Percentiles rank a stretch among this genome's conserved stretches.
phyloP scores from a whole-genome alignment of 1,140 invertebrate genomes.

The Drosophila ananassae region DNA sequence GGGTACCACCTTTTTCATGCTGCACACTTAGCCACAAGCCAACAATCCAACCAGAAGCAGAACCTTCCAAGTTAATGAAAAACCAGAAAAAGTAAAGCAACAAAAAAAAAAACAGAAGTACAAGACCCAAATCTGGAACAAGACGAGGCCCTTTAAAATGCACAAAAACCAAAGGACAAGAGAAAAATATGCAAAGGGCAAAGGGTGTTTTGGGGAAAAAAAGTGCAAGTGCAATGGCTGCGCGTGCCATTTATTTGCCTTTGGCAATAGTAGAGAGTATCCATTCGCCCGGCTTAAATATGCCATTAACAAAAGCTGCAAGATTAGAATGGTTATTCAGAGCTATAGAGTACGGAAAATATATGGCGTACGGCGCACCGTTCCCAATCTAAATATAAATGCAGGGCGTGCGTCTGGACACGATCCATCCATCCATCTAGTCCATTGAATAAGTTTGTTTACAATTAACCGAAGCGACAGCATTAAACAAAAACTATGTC shows the following conservation, averaged over 20 bases:
- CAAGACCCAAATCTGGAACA: background rate
- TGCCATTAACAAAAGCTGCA: constrained; percentile 52
- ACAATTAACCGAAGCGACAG: constrained; percentile 66
- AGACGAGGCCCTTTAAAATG: constrained; percentile 32
- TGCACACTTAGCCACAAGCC: constrained; percentile 20
- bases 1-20: constrained; percentile 51
- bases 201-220: background rate
- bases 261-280: constrained; percentile 34
- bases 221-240: constrained; percentile 31
- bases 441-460: constrained; percentile 54
- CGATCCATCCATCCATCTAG: constrained; percentile 32
- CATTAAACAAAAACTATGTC: constrained; percentile 58
- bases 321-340: constrained; percentile 8
- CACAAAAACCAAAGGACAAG: constrained; percentile 6
- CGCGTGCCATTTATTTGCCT: constrained; percentile 64
- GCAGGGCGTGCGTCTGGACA: constrained; percentile 39
- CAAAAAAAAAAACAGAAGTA: constrained; percentile 11
- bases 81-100: constrained; percentile 15
- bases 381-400: constrained; percentile 32
- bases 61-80: constrained; percentile 50
- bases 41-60: constrained; percentile 10
- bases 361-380: constrained; percentile 1
- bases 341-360: constrained; percentile 2
- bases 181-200: constrained; percentile 9
- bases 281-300: constrained; percentile 49